These are phyloP conservation scores for Theretra japonica DNA, from an alignment of 2,888 invertebrate species.

Conservation along the genomic window DNA sequence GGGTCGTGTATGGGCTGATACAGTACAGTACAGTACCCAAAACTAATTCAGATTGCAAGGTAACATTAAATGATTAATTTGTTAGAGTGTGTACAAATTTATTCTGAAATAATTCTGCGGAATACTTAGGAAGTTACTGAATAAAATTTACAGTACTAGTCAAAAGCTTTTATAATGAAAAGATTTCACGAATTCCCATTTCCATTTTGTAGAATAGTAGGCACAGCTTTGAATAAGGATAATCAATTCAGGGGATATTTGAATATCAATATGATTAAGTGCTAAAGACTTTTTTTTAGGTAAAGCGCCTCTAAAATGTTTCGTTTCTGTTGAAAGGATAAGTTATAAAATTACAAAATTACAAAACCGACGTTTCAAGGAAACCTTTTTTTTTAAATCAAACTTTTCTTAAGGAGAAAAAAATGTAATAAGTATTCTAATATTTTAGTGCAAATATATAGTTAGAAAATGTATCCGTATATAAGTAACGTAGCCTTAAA, in stretches of 20 bases:
- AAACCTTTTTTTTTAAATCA: background rate
- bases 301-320: too few relatives aligned
- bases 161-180: background rate
- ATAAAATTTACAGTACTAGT: background rate
- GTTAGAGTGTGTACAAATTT: background rate
- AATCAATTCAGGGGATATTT: background rate
- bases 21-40: background rate
- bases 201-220: background rate
- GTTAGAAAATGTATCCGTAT: too few relatives aligned
- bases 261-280: conserved; percentile 1
- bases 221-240: conserved; percentile 2
- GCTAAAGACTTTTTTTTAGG: background rate
- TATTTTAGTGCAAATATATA: too few relatives aligned
- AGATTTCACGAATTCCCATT: background rate
- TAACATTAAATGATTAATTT: background rate
- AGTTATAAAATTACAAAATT: background rate
- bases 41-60: background rate
- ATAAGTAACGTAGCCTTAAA: too few relatives aligned
- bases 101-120: background rate
- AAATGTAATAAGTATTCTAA: too few relatives aligned
- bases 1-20: too few relatives aligned
- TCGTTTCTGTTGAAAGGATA: background rate
- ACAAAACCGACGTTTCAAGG: background rate
- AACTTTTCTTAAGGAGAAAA: too few relatives aligned
- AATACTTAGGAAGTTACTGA: background rate